Conservation (phyloP, 2,888 invertebrate species). For the Aquatica leii region DNA sequence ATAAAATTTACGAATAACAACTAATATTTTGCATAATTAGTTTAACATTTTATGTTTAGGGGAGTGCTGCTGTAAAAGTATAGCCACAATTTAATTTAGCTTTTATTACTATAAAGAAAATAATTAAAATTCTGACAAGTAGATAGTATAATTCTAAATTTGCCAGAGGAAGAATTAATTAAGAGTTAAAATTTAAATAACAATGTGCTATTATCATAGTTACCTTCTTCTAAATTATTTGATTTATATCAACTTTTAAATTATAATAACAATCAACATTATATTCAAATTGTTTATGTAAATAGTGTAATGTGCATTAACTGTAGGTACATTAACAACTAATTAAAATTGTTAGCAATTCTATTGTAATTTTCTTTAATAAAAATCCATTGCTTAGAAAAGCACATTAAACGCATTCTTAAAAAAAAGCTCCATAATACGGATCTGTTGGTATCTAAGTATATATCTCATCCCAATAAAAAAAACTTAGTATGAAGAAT, state of each 20-base stretch:
- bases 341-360: slow-evolving; percentile 15
- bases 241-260: slow-evolving; percentile 22
- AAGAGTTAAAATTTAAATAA: slow-evolving; percentile 21
- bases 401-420: background rate
- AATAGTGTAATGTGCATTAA: slow-evolving; percentile 15
- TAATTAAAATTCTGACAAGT: slow-evolving; percentile 4
- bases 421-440: background rate
- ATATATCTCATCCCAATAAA: slow-evolving; percentile 4
- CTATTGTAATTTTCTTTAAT: slow-evolving; percentile 6
- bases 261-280: slow-evolving; percentile 25
- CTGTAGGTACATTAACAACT: slow-evolving; percentile 11
- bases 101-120: slow-evolving; percentile 9
- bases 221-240: slow-evolving; percentile 18
- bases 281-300: slow-evolving; percentile 18
- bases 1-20: slow-evolving; percentile 23
- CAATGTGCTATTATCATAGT: slow-evolving; percentile 20
- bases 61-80: no score
- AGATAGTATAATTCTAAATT: slow-evolving; percentile 18
- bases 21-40: background rate
- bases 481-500: slow-evolving; percentile 13
- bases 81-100: background rate
- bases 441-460: slow-evolving; percentile 1
- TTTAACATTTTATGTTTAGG: slow-evolving; percentile 6
- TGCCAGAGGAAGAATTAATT: slow-evolving; percentile 11
- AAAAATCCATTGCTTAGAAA: background rate